phyloP scores from a whole-genome alignment of 92 coral and sea anemone species.

The Bergia puertoricense region DNA sequence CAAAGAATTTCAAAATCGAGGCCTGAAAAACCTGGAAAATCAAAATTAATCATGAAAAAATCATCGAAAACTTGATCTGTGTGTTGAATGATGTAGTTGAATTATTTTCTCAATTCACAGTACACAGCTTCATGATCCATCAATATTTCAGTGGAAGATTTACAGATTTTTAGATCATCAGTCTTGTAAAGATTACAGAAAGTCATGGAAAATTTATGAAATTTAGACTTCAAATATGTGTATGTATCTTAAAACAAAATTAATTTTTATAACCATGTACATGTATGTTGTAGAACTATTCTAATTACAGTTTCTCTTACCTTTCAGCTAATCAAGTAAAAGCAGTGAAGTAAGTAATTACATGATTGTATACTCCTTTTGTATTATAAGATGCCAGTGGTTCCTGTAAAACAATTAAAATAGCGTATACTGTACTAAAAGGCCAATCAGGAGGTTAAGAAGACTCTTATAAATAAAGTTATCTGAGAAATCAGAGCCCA shows the following conservation, averaged over 20 bases:
- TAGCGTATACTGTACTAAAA: neutral
- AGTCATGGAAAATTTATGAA: neutral
- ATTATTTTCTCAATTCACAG: no score
- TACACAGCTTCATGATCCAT: no score
- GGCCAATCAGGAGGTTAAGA: neutral
- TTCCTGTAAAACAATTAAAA: neutral
- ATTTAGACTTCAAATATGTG: neutral
- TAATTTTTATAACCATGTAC: neutral
- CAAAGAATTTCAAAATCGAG: no score
- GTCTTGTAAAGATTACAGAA: no score
- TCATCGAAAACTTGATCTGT: no score
- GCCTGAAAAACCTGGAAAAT: no score
- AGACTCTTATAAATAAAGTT: neutral
- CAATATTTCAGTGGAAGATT: no score
- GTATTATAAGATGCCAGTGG: neutral
- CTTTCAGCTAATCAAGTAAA: slow-evolving; percentile 76
- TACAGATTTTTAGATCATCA: neutral
- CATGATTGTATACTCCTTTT: neutral
- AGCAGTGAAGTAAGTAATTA: slow-evolving; percentile 73
- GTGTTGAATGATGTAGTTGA: no score
- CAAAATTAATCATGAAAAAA: no score
- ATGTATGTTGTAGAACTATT: neutral
- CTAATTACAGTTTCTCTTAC: neutral
- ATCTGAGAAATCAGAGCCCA: neutral
- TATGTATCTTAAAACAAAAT: neutral